Evolutionary conservation across 2,888 invertebrate species (phyloP).

Genomic region (Portevinia maculata): DNA sequence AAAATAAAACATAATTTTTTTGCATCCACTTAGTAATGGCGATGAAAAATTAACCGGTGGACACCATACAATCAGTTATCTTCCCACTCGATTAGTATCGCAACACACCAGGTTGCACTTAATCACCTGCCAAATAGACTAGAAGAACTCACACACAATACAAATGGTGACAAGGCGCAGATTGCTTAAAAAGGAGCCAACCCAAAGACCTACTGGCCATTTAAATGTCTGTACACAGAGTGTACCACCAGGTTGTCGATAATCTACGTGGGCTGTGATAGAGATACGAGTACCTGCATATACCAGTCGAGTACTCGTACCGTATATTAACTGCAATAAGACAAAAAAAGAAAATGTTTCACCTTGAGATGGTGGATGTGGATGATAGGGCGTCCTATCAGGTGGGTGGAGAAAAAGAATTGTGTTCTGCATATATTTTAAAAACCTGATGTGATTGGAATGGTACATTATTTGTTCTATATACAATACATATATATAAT

Average conservation of each 20-base stretch:
- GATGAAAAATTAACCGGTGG: slow-evolving; percentile 61
- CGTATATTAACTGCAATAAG: neutral
- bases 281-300: slow-evolving; percentile 22
- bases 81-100: slow-evolving; percentile 56
- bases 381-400: too few species aligned
- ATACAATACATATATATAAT: too few species aligned
- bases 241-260: slow-evolving; percentile 51
- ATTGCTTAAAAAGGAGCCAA: slow-evolving; percentile 70
- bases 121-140: slow-evolving; percentile 34
- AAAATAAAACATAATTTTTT: slow-evolving; percentile 27
- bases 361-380: slow-evolving; percentile 40
- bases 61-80: slow-evolving; percentile 68
- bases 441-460: too few species aligned
- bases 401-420: too few species aligned
- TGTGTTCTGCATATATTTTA: too few species aligned
- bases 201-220: slow-evolving; percentile 71
- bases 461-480: too few species aligned
- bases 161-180: slow-evolving; percentile 69
- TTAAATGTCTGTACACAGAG: slow-evolving; percentile 51
- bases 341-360: slow-evolving; percentile 2
- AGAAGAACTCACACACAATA: slow-evolving; percentile 43
- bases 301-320: neutral
- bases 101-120: slow-evolving; percentile 61
- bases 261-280: slow-evolving; percentile 54
- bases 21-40: slow-evolving; percentile 53